These are phyloP conservation scores for Manis javanica DNA, from an alignment of 2,797 vertebrate genomes.

Conservation along the genomic window DNA sequence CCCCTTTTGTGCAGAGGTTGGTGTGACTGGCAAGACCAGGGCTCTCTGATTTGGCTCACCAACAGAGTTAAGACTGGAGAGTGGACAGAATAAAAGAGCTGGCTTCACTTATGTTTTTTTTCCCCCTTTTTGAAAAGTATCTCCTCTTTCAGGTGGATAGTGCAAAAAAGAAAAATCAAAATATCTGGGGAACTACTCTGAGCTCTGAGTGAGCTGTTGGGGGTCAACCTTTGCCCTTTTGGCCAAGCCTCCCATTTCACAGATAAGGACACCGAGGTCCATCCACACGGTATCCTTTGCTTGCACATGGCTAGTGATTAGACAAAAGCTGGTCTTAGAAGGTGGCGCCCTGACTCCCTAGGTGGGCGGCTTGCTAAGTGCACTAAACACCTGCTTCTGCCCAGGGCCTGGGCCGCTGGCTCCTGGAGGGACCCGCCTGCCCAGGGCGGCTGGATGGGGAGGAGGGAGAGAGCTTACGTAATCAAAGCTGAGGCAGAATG, in stretches of 20 bases:
- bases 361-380: neutral
- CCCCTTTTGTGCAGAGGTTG: neutral
- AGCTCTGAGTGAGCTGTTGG: neutral
- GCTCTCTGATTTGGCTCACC: neutral
- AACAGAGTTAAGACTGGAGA: neutral
- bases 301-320: neutral
- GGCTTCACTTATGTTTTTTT: no score
- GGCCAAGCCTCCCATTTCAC: neutral
- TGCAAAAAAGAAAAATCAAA: no score
- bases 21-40: neutral
- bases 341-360: neutral
- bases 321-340: neutral
- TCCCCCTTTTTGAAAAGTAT: neutral
- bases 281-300: accelerated
- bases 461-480: no score
- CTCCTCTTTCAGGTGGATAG: neutral
- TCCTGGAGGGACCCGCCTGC: no score
- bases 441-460: neutral
- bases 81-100: neutral
- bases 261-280: neutral
- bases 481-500: no score
- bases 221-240: neutral
- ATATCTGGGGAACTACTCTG: neutral
- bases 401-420: neutral
- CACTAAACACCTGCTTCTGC: accelerated